phyloP scores from a whole-genome alignment of 2,797 vertebrate species.

The Paratrypauchen microcephalus region DNA sequence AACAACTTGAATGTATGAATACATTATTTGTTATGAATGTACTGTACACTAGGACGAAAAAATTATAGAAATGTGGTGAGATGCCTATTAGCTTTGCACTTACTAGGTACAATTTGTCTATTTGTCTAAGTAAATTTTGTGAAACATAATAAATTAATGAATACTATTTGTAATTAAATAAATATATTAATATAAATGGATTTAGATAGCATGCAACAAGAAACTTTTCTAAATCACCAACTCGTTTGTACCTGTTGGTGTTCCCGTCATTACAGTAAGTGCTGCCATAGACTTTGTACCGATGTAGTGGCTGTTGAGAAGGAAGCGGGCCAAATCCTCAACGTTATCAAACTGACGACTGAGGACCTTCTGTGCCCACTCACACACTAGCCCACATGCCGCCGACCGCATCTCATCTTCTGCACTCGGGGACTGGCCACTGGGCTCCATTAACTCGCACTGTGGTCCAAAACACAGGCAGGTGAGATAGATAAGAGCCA shows the following conservation, averaged over 20 bases:
- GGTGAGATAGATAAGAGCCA: neutral
- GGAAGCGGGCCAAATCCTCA: conserved; percentile 94
- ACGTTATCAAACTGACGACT: conserved; percentile 96
- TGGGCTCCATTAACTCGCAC: conserved; percentile 91
- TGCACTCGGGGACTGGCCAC: conserved; percentile 89
- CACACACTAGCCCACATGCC: conserved; percentile 94
- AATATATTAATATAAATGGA: too few relatives aligned
- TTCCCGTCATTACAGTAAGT: conserved; percentile 96
- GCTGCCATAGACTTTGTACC: conserved; percentile 98
- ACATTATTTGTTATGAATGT: neutral
- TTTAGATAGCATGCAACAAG: neutral
- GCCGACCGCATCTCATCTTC: conserved; percentile 96
- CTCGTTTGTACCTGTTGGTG: conserved; percentile 85
- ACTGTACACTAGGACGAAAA: neutral
- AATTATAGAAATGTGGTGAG: neutral
- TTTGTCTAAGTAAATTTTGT: too few relatives aligned
- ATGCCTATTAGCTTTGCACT: neutral
- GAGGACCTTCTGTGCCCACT: conserved; percentile 98
- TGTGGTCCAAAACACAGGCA: conserved; percentile 47
- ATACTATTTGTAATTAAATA: neutral
- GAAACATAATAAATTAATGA: neutral
- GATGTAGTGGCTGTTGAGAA: conserved; percentile 98
- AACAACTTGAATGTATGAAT: neutral
- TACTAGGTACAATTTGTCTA: neutral
- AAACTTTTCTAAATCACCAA: neutral